A percentile compares a stretch with the other conserved stretches of the same genome.
Evolutionary conservation across 2,113 vertebrate species (phyloP).

Genomic region (Andinoacara biseriatus): DNA sequence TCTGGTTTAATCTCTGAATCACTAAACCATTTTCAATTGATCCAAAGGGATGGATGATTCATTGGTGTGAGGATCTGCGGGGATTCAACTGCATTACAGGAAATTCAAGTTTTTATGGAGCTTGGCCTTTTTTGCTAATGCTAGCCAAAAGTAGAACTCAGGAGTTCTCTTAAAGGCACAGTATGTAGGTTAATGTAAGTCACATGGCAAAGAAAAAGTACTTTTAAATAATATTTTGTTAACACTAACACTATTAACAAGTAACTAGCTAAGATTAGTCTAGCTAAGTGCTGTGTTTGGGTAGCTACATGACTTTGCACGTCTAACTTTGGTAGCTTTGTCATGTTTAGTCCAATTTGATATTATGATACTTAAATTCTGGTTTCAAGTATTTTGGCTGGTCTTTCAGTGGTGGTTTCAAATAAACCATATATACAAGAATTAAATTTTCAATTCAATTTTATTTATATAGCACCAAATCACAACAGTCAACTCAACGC

Average conservation of each 20-base stretch:
- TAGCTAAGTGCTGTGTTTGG: background rate
- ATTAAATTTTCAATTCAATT: too few species aligned
- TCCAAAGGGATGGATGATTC: background rate
- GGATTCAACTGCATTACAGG: background rate
- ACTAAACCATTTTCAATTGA: background rate
- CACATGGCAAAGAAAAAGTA: too few species aligned
- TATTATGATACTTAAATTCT: background rate
- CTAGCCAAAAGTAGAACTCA: background rate
- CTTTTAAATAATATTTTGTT: background rate
- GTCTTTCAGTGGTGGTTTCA: background rate
- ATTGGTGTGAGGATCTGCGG: background rate
- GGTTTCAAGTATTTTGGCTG: background rate
- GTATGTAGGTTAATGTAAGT: background rate
- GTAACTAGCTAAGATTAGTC: background rate
- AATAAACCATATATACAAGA: background rate
- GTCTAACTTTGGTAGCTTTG: background rate
- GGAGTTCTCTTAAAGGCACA: background rate
- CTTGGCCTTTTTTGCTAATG: background rate
- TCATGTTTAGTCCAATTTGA: background rate
- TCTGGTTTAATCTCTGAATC: slow-evolving; percentile 17
- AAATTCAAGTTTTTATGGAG: background rate
- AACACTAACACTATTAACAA: background rate
- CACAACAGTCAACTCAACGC: too few species aligned
- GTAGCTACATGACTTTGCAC: background rate
- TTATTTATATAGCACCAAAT: too few species aligned